phyloP scores from a whole-genome alignment of 2,888 invertebrate species.

The Folsomia candida region DNA sequence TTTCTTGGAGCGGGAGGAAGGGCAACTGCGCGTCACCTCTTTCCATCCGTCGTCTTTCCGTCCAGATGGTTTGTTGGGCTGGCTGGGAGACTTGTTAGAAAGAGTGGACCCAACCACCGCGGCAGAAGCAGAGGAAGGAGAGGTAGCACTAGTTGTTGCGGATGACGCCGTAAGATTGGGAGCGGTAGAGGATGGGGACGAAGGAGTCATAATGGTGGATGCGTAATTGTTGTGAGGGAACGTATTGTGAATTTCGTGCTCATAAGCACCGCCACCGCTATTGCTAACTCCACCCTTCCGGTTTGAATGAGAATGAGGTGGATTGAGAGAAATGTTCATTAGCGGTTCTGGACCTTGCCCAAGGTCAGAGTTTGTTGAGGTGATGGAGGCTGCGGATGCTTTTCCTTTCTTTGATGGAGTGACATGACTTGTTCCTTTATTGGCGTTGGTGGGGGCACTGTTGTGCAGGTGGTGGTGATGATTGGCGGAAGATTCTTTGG shows the following conservation, averaged over 20 bases:
- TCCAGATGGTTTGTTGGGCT: slow-evolving; percentile 10
- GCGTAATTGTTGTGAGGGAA: slow-evolving; percentile 9
- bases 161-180: background rate
- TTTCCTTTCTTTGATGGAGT: slow-evolving; percentile 2
- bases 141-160: slow-evolving; percentile 13
- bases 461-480: background rate
- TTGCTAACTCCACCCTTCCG: background rate
- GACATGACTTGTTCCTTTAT: too few species aligned
- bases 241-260: slow-evolving; percentile 26
- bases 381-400: background rate
- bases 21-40: slow-evolving; percentile 64
- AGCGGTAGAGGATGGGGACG: background rate
- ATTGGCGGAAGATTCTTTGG: too few species aligned
- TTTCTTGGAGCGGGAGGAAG: slow-evolving; percentile 65
- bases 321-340: slow-evolving; percentile 49
- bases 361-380: background rate
- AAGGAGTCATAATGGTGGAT: slow-evolving; percentile 14
- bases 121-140: slow-evolving; percentile 9
- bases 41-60: slow-evolving; percentile 93
- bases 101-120: background rate
- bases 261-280: slow-evolving; percentile 17
- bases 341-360: slow-evolving; percentile 43
- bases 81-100: background rate
- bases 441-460: background rate
- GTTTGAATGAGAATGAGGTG: slow-evolving; percentile 27